Conservation (phyloP, 2,797 vertebrate species). For the Dermochelys coriacea region DNA sequence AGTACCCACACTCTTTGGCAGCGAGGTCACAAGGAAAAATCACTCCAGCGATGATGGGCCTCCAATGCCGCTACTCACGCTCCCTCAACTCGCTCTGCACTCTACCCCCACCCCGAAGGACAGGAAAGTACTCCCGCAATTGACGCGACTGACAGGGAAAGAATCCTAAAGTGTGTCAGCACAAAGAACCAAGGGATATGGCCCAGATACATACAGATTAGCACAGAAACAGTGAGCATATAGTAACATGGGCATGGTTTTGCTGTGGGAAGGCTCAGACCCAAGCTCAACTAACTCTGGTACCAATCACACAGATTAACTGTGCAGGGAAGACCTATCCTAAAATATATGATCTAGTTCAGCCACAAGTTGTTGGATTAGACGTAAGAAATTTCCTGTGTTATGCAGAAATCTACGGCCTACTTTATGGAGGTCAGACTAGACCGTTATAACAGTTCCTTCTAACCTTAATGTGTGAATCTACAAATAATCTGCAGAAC, state of each 20-base stretch:
- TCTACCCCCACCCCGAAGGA: not conserved
- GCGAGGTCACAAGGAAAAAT: not conserved
- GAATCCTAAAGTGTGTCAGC: not conserved
- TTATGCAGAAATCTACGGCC: not conserved
- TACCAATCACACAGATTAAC: not conserved
- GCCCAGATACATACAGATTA: not conserved
- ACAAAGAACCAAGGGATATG: not conserved
- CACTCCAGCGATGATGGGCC: not conserved
- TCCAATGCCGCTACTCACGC: not conserved
- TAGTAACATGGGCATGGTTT: not conserved
- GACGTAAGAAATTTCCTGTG: not conserved
- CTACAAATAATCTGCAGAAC: not conserved
- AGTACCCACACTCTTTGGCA: not conserved
- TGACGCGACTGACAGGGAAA: not conserved
- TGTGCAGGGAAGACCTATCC: not conserved
- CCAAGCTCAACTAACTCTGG: not conserved
- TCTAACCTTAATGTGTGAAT: not conserved
- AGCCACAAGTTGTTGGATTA: not conserved
- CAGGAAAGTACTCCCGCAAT: not conserved
- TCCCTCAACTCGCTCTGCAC: not conserved
- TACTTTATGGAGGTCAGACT: not conserved
- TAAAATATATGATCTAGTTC: not conserved
- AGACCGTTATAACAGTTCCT: not conserved
- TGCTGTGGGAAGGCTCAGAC: not conserved
- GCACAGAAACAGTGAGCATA: not conserved